phyloP scores from a whole-genome alignment of 1,140 invertebrate genomes.

The Drosophila littoralis region DNA sequence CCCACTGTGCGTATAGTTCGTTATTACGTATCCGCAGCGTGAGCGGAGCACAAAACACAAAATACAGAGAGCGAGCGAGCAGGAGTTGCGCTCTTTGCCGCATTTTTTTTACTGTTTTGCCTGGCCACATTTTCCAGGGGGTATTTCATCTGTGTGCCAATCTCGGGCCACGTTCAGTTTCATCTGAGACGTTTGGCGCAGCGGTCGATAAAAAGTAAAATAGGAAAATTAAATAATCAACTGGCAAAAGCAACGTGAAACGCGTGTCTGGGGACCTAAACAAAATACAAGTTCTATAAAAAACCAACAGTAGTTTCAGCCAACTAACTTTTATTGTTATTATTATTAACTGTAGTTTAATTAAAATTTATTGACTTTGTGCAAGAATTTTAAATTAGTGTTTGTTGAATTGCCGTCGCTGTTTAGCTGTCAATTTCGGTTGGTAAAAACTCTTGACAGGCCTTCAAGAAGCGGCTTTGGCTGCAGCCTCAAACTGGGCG shows the following conservation, averaged over 20 bases:
- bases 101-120: constrained; percentile 63
- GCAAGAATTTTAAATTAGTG: constrained; percentile 14
- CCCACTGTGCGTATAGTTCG: constrained; percentile 48
- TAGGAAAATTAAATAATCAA: constrained; percentile 15
- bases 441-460: neutral
- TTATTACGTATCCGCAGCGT: constrained; percentile 65
- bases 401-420: constrained; percentile 42
- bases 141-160: constrained; percentile 81
- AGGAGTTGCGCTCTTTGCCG: constrained; percentile 72
- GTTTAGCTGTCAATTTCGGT: neutral
- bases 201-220: constrained; percentile 66
- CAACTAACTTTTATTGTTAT: constrained; percentile 15
- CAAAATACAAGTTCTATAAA: constrained; percentile 7
- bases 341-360: neutral
- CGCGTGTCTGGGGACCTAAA: constrained; percentile 44
- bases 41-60: constrained; percentile 11
- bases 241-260: constrained; percentile 31
- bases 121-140: constrained; percentile 80
- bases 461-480: constrained; percentile 18
- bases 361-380: neutral
- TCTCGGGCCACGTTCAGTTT: constrained; percentile 77
- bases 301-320: neutral
- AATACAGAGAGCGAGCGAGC: constrained; percentile 1
- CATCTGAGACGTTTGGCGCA: constrained; percentile 83
- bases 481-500: constrained; percentile 67